These are phyloP conservation scores for Callocephalon fimbriatum DNA, from an alignment of 2,113 vertebrate species.

Conservation along the genomic window DNA sequence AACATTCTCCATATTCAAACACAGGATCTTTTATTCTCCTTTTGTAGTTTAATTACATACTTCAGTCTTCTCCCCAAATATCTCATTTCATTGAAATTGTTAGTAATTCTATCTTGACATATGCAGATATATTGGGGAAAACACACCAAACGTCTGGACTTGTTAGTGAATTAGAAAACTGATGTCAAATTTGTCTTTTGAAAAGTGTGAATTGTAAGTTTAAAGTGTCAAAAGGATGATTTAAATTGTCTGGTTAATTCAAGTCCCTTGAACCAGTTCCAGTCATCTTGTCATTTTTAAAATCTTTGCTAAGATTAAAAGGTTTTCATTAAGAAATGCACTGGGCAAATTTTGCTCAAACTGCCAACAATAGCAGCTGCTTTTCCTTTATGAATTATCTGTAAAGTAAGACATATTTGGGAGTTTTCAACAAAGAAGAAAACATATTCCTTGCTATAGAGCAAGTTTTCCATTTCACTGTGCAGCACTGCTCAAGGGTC, in stretches of 20 bases:
- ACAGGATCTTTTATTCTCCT: not conserved
- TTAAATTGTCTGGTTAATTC: slow-evolving; percentile 27
- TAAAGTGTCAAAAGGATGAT: slow-evolving; percentile 19
- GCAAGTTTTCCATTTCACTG: slow-evolving; percentile 1
- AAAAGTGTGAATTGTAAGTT: slow-evolving; percentile 3
- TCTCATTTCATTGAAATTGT: slow-evolving; percentile 16
- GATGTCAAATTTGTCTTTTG: slow-evolving; percentile 26
- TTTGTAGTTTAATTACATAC: slow-evolving; percentile 16
- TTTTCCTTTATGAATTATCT: slow-evolving; percentile 9
- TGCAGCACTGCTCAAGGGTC: not conserved
- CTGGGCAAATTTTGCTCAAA: not conserved
- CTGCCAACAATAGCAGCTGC: not conserved
- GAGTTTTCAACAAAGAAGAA: slow-evolving; percentile 10
- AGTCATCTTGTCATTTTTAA: slow-evolving; percentile 20
- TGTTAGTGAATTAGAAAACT: slow-evolving; percentile 22
- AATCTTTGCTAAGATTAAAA: slow-evolving; percentile 22
- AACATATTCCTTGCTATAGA: not conserved
- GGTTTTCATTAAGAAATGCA: not conserved
- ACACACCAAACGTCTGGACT: slow-evolving; percentile 1
- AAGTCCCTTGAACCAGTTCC: slow-evolving; percentile 33
- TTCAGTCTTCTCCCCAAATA: not conserved
- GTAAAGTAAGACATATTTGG: not conserved
- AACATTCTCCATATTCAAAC: not conserved
- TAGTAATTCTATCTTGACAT: slow-evolving; percentile 16
- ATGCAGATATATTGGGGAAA: not conserved